Percentiles rank a stretch among this genome's conserved stretches.
Evolutionary conservation across 2,888 invertebrate species (phyloP).

Genomic region (Archaeoteleia sp.): DNA sequence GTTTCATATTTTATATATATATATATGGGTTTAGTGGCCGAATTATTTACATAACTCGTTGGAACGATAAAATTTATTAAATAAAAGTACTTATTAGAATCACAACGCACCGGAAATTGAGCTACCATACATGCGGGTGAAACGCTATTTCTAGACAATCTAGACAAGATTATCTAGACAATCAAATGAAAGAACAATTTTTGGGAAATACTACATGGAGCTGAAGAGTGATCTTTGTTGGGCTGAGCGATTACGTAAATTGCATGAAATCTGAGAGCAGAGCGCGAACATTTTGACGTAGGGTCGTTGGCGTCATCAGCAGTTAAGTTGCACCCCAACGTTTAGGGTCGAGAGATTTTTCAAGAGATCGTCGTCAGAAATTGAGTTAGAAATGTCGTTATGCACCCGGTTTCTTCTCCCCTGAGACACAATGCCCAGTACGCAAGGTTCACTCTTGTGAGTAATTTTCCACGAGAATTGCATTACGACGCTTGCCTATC

Average conservation of each 20-base stretch:
- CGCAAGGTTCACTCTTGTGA: conserved; percentile 44
- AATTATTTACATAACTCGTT: too few species aligned
- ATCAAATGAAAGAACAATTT: conserved; percentile 14
- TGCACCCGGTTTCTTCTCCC: conserved; percentile 61
- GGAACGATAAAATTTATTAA: too few species aligned
- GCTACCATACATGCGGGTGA: too few species aligned
- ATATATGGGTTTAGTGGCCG: too few species aligned
- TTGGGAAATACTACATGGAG: conserved; percentile 12
- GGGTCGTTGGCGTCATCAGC: conserved; percentile 25
- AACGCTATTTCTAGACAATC: too few species aligned
- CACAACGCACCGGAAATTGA: too few species aligned
- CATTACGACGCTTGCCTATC: conserved; percentile 58
- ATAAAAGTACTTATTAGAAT: too few species aligned
- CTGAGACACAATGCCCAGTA: conserved; percentile 53
- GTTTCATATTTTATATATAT: too few species aligned
- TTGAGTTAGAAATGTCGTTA: conserved; percentile 66
- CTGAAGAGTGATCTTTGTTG: conserved; percentile 17
- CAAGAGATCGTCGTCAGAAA: conserved; percentile 64
- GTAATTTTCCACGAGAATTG: conserved; percentile 64
- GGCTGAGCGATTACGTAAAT: conserved; percentile 50
- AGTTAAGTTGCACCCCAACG: conserved; percentile 25
- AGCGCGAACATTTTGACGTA: conserved; percentile 37
- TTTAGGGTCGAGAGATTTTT: conserved; percentile 46
- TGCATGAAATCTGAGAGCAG: conserved; percentile 34
- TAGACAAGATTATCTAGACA: conserved; percentile 12